Evolutionary conservation across 2,888 invertebrate genomes (phyloP).

Genomic region (Lingula anatina): DNA sequence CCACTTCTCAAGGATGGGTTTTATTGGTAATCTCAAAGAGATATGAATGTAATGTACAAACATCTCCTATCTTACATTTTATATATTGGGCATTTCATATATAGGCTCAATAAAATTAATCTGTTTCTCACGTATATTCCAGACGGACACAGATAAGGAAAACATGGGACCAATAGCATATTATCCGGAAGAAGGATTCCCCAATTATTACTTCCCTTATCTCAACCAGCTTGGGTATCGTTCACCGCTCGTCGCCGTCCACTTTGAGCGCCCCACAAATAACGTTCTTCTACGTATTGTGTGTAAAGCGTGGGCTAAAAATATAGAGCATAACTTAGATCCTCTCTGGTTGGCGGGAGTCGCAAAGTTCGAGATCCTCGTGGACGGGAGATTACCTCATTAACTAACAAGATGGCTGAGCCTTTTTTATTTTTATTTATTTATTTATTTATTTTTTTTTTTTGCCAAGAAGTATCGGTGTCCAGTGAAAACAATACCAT

Average conservation of each 20-base stretch:
- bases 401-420: neutral
- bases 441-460: too few relatives aligned
- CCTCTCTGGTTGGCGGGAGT: conserved; percentile 84
- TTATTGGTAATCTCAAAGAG: too few relatives aligned
- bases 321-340: conserved; percentile 69
- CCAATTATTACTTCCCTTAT: conserved; percentile 61
- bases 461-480: too few relatives aligned
- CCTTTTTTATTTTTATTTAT: too few relatives aligned
- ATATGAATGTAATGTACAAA: too few relatives aligned
- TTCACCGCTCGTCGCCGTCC: conserved; percentile 53
- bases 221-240: conserved; percentile 53
- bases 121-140: too few relatives aligned
- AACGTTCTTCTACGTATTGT: too few relatives aligned
- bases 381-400: conserved; percentile 63
- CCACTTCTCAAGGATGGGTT: too few relatives aligned
- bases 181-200: conserved; percentile 57
- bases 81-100: too few relatives aligned
- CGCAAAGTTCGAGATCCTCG: conserved; percentile 91
- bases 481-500: too few relatives aligned
- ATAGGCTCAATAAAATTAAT: too few relatives aligned
- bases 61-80: too few relatives aligned
- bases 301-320: conserved; percentile 54
- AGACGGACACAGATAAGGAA: conserved; percentile 84
- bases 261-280: conserved; percentile 46
- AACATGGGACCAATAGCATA: conserved; percentile 88